Base-by-base conservation (phyloP, 2,113 vertebrate genomes). In the Neodon shergylaensis region DNA sequence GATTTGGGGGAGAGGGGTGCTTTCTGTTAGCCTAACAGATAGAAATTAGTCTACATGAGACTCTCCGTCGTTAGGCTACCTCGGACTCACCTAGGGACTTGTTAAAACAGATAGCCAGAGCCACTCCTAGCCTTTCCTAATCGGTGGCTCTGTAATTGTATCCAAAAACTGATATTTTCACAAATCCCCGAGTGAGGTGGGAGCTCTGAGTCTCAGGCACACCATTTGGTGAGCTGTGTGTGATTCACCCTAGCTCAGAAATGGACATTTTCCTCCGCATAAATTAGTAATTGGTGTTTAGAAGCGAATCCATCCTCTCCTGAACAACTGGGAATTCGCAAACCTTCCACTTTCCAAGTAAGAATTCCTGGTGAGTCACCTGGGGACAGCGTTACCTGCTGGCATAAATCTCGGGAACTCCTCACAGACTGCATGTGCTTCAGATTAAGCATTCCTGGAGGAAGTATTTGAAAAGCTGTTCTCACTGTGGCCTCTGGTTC, bases 41-140 rank as follows among this genome's bases (percentile, higher is more conserved):
- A 10, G 61, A 95, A 88, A 92, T 96, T 73, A 94, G 77, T 65
- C 72, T 79, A 66, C 91, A 90, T n/a, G n/a, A 19, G 73, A 89
- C 63, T 94, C 94, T 96, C 63, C 89, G 6, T 66, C 87, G 74
- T 95, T 33, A 90, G 4, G 17, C 77, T 72, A 39, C 70, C 39
- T 63, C 36, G 58, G 68, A 96, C 73, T 76, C n/a, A 95, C 54
- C 88, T 76, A 83, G 74, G 88, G 74, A 52, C 68, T 95, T 96
- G 74, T 95, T 92, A 93, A 88, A 88, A 92, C 63, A 91, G 65
- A 91, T 72, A 68, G 49, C n/a, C 58, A 1, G 24, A 61, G n/a
- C 63, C 7, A 70, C 36, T 2, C 44, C 68, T 16, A 70, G 86
- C 24, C 66, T 33, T 87, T 89, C 92, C 82, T 90, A 88, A 88